Percentiles rank a stretch among this genome's conserved stretches.
Conservation (phyloP, 2,888 invertebrate genomes). For the Lasioglossum lativentre region DNA sequence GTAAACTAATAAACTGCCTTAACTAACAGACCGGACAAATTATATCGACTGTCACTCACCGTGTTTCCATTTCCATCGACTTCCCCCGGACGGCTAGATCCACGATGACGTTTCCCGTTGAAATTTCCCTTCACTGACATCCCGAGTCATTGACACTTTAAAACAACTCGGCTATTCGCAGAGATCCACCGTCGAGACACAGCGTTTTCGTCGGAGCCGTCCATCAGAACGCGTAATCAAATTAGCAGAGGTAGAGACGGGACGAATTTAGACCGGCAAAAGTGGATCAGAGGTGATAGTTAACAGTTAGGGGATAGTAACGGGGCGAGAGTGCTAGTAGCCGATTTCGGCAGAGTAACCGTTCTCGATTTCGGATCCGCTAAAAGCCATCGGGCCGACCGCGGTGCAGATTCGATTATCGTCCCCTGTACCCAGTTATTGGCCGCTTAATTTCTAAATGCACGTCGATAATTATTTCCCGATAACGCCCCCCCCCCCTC, state of each 20-base stretch:
- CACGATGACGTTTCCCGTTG: not conserved
- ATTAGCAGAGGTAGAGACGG: not conserved
- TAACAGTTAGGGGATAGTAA: not conserved
- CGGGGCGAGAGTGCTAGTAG: not conserved
- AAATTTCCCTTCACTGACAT: not conserved
- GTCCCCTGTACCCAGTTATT: conserved; percentile 24
- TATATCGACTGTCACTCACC: not conserved
- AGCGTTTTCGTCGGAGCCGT: not conserved
- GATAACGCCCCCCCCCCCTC: conserved; percentile 28
- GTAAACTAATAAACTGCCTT: no score
- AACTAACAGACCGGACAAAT: not conserved
- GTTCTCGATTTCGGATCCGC: not conserved
- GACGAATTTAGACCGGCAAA: not conserved
- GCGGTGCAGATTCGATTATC: conserved; percentile 41
- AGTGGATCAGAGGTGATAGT: not conserved
- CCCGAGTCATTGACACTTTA: not conserved
- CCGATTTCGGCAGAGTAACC: not conserved
- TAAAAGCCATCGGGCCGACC: conserved; percentile 17
- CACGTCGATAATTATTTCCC: conserved; percentile 56
- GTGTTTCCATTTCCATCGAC: not conserved
- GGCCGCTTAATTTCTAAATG: conserved; percentile 52
- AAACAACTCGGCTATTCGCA: not conserved
- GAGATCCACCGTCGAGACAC: not conserved
- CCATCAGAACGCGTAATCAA: not conserved
- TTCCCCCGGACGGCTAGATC: not conserved